Percentiles rank a stretch among this genome's conserved stretches.
Evolutionary conservation across 2,797 vertebrate genomes (phyloP).

Genomic region (Triplophysa yarkandensis): DNA sequence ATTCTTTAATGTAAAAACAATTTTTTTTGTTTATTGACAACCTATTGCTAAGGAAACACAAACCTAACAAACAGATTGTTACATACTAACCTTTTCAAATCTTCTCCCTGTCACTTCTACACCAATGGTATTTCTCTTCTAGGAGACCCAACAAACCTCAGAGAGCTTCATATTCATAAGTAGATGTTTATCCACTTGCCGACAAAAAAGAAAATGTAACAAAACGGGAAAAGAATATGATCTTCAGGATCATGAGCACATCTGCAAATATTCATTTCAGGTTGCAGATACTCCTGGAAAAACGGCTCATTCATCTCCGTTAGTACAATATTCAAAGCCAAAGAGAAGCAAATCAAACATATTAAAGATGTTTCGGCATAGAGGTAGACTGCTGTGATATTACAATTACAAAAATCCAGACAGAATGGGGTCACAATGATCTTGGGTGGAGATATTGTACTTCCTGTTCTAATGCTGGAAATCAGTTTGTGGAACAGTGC

Average conservation of each 20-base stretch:
- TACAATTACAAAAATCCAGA: constrained; percentile 26
- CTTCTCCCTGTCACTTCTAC: too few relatives aligned
- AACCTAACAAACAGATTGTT: too few relatives aligned
- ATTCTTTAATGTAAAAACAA: too few relatives aligned
- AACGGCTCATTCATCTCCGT: constrained; percentile 40
- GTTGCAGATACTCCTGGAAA: constrained; percentile 15
- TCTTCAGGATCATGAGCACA: constrained; percentile 10
- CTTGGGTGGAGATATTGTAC: constrained; percentile 30
- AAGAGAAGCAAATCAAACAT: constrained; percentile 38
- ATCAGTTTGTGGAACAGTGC: not conserved
- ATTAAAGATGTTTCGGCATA: constrained; percentile 30
- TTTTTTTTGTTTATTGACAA: too few relatives aligned
- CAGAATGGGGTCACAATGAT: constrained; percentile 41
- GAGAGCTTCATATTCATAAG: too few relatives aligned
- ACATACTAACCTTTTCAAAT: too few relatives aligned
- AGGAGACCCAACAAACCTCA: too few relatives aligned
- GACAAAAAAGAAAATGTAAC: constrained; percentile 59
- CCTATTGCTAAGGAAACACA: too few relatives aligned
- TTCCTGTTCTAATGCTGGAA: constrained; percentile 27
- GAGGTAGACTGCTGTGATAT: constrained; percentile 34
- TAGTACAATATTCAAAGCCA: constrained; percentile 30
- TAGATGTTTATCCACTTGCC: too few relatives aligned
- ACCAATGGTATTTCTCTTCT: too few relatives aligned
- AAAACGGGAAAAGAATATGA: constrained; percentile 5
- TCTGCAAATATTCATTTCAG: constrained; percentile 26